Percentiles rank a stretch among this genome's conserved stretches.
Conservation (phyloP, 2,797 vertebrate species). For the Diplodus puntazzo region DNA sequence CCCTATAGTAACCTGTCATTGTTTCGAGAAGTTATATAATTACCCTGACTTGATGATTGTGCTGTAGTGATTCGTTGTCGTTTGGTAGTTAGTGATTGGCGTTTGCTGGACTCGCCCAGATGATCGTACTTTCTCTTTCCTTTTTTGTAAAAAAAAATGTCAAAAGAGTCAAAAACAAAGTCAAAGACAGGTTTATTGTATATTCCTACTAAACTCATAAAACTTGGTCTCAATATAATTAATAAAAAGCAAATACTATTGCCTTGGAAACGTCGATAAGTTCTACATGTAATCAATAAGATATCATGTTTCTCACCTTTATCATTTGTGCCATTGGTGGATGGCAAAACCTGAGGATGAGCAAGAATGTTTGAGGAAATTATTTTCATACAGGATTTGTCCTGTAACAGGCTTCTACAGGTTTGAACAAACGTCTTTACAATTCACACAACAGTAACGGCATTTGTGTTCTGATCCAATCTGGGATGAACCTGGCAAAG, state of each 20-base stretch:
- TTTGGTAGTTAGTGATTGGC: not conserved
- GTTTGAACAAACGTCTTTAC: not conserved
- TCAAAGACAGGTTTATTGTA: not conserved
- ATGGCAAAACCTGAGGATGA: slow-evolving; percentile 31
- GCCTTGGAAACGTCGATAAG: no score
- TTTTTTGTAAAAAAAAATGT: no score
- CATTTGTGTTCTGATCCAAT: not conserved
- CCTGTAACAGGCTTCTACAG: no score
- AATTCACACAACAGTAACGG: not conserved
- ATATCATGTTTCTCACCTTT: slow-evolving; percentile 17
- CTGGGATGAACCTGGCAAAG: not conserved
- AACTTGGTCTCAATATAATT: not conserved
- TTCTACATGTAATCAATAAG: not conserved
- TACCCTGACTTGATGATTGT: not conserved
- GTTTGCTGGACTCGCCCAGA: not conserved
- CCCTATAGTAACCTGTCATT: no score
- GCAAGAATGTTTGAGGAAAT: not conserved
- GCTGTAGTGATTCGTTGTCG: accelerated
- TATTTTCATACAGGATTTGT: no score
- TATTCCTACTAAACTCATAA: not conserved
- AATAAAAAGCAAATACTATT: no score
- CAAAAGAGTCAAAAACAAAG: no score
- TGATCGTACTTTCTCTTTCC: not conserved
- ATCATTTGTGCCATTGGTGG: not conserved
- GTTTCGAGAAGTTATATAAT: not conserved